Evolutionary conservation across 2,797 vertebrate species (phyloP), one percentile per base, ranked within the genome.

Genomic region (Manis crassicaudata): DNA sequence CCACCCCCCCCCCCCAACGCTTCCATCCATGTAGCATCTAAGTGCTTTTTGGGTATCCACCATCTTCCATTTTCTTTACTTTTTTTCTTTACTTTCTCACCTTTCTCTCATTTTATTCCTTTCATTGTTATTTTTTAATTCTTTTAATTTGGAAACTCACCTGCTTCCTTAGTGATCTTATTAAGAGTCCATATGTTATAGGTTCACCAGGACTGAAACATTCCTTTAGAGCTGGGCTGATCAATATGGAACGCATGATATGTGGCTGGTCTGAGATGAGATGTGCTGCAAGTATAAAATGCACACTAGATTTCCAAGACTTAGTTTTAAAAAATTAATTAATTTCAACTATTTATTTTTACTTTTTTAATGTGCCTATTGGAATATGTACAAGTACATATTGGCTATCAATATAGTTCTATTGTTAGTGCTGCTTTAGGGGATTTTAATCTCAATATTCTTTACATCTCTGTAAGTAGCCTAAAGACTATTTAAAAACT

Each of bases 401-500:
- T 81, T 91, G 75, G 32, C 25, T 72, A 58, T 80, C 17, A 84
- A 43, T 90, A 77, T 52, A 81, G 88, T 81, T 75, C 46, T 62
- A 40, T 35, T 67, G 21, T 65, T 9, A 68, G 11, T 13, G 35
- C 27, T 94, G 23, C 67, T 70, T 80, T 54, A 90, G 77, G 60
- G n/a, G 73, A 54, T 88, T 35, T 56, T 87, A 43, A 50, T 63
- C 2, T 80, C 35, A 90, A 6, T 67, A 62, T 72, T 77, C 40
- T 95, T 89, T 92, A 65, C 23, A 70, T 94, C 18, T 77, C 29
- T 46, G 54, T 62, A 79, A 70, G 58, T 43, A 46, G 43, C 60
- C 35, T 46, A 76, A 91, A 91, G 52, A 46, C 27, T 56, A 7
- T 43, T 88, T 85, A 85, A 92, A 94, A 81, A 84, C 9, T 68